Evolutionary conservation across 2,888 invertebrate species (phyloP), one percentile per base, ranked within the genome.

Genomic region (Phyto melanocephala): DNA sequence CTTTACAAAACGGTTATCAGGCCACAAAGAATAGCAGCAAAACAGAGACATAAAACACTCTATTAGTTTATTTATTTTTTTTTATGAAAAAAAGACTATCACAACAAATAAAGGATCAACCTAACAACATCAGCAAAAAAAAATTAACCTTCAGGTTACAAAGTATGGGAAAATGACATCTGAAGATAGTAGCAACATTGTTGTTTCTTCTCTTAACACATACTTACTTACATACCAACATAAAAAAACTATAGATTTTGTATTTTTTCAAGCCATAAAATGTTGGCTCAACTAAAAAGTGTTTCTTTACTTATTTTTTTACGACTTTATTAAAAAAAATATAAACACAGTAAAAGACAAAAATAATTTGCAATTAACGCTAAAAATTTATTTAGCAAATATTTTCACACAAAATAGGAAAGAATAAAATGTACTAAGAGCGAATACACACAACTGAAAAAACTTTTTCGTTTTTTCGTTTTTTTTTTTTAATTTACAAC

Each of bases 351-450:
- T 10, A 37, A 42, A 2, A n/a, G 28, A 52, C 40, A n/a, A 47
- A 15, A 28, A 71, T 37, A 37, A 78, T 71, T 71, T 10, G 63
- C 45, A 78, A 78, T 78, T 78, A 78, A 54, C 77, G 54, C 37
- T 78, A 70, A 78, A 78, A 78, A 78, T 78, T 70, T 78, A 78
- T 78, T 78, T 54, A 47, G 45, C 47, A 42, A 70, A 63, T 5
- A 15, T 24, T 68, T 15, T 20, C 45, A 37, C 37, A 70, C 35
- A 28, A 52, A 71, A 54, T 17, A 10, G 24, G 20, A 28, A 22
- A 63, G 28, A 33, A 13, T 10, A 3, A 45, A 42, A 40, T 11
- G 10, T 6, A 60, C 15, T 24, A 17, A 11, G n/a, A 20, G 2
- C 20, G 20, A 1, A 47, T 20, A 47, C 7, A 20, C 6, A 60